Percentiles rank a stretch among this genome's conserved stretches.
These are phyloP conservation scores for Melanaphis sacchari DNA, from an alignment of 1,140 invertebrate genomes.

Conservation along the genomic window DNA sequence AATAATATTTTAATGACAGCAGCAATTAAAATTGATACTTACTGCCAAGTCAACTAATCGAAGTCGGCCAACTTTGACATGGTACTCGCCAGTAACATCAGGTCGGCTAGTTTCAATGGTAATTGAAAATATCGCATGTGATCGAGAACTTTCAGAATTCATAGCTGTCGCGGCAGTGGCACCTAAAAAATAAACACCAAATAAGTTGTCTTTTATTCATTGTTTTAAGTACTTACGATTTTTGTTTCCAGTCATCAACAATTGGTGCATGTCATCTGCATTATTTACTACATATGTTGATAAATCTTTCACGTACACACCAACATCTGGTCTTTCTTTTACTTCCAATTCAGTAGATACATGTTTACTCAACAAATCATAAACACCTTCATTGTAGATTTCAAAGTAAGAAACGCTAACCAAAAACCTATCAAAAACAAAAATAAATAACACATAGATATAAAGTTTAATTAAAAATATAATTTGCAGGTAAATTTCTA, in stretches of 20 bases:
- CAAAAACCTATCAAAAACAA: slow-evolving; percentile 70
- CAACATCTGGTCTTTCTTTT: slow-evolving; percentile 80
- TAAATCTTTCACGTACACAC: slow-evolving; percentile 83
- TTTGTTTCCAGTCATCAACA: slow-evolving; percentile 84
- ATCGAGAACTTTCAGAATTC: slow-evolving; percentile 85
- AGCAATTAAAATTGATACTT: slow-evolving; percentile 61
- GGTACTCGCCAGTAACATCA: slow-evolving; percentile 69
- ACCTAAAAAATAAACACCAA: slow-evolving; percentile 63
- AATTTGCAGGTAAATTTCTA: not conserved
- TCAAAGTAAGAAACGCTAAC: slow-evolving; percentile 80
- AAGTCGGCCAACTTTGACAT: slow-evolving; percentile 78
- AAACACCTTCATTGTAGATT: slow-evolving; percentile 84
- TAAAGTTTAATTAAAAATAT: not conserved
- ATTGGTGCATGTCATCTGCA: slow-evolving; percentile 80
- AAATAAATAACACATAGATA: not conserved
- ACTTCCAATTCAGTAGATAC: slow-evolving; percentile 69
- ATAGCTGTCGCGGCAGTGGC: slow-evolving; percentile 83
- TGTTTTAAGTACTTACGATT: slow-evolving; percentile 68
- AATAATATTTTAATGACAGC: not conserved
- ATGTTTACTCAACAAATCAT: slow-evolving; percentile 75
- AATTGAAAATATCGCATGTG: slow-evolving; percentile 89
- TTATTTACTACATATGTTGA: slow-evolving; percentile 80
- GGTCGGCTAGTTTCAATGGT: slow-evolving; percentile 82
- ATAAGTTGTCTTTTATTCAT: slow-evolving; percentile 32
- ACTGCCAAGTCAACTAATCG: slow-evolving; percentile 87